Percentiles rank a stretch among this genome's conserved stretches.
phyloP scores from a whole-genome alignment of 2,113 vertebrate genomes.

The Gnathonemus echidnorhynchus region DNA sequence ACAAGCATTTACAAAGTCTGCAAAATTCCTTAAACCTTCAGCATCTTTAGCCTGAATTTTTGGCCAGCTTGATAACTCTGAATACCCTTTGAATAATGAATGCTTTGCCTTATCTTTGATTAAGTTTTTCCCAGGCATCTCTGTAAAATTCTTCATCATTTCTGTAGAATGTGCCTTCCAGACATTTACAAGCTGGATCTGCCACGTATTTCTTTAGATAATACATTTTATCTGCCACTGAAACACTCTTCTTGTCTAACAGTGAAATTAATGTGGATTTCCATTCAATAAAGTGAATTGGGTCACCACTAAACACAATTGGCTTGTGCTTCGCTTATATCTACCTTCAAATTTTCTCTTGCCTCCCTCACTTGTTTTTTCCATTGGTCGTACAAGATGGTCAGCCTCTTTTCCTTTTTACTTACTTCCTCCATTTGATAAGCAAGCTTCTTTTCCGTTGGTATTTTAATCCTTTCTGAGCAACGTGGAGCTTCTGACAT shows the following conservation, averaged over 20 bases:
- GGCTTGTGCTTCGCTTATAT: not conserved
- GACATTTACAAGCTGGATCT: no score
- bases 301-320: not conserved
- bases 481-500: no score
- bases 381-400: not conserved
- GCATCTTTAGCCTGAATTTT: no score
- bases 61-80: no score
- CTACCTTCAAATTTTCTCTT: not conserved
- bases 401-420: not conserved
- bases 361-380: not conserved
- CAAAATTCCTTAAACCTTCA: not conserved
- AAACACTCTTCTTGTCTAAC: not conserved
- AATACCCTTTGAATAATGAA: not conserved
- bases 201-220: no score
- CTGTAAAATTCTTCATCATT: not conserved
- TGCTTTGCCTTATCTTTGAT: not conserved
- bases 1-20: not conserved
- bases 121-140: not conserved
- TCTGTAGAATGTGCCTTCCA: constrained; percentile 3
- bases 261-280: not conserved
- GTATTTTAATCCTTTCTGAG: not conserved
- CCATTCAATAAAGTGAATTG: not conserved
- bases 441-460: not conserved
- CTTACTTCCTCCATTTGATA: not conserved
- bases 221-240: no score